Conservation (phyloP, 2,888 invertebrate species). For the Aspidiotus rigidus region DNA sequence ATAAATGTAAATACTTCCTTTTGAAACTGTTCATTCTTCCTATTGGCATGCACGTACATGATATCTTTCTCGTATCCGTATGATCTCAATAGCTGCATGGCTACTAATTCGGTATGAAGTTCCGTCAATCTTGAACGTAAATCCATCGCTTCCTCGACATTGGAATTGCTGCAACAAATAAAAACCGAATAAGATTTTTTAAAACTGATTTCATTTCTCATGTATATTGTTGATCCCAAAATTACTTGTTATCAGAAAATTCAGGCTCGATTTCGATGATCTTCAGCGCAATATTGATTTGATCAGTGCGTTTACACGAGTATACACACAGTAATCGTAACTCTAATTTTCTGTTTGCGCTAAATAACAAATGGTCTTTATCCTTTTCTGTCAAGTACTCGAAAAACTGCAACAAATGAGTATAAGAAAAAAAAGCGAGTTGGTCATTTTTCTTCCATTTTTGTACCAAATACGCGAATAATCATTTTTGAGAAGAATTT, state of each 20-base stretch:
- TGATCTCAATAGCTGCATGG: slow-evolving; percentile 12
- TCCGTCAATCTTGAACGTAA: slow-evolving; percentile 23
- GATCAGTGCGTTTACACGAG: slow-evolving; percentile 23
- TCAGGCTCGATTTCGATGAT: slow-evolving; percentile 17
- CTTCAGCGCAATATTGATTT: slow-evolving; percentile 13
- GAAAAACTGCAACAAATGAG: slow-evolving; percentile 17
- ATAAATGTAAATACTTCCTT: slow-evolving; percentile 15
- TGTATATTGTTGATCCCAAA: background rate
- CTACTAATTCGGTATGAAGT: slow-evolving; percentile 17
- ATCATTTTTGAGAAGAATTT: no score
- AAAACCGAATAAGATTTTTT: background rate
- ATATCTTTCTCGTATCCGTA: slow-evolving; percentile 22
- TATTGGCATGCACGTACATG: slow-evolving; percentile 1
- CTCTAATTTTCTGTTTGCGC: slow-evolving; percentile 22
- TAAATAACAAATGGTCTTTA: slow-evolving; percentile 18
- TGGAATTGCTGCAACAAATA: slow-evolving; percentile 18
- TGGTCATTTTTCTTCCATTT: background rate
- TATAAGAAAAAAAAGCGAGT: background rate
- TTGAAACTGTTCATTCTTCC: slow-evolving; percentile 13
- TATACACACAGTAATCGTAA: slow-evolving; percentile 18
- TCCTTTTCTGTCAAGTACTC: slow-evolving; percentile 17
- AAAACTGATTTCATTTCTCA: background rate
- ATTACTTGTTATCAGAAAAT: slow-evolving; percentile 25
- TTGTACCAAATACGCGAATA: no score
- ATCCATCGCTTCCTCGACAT: slow-evolving; percentile 19